These are phyloP conservation scores for Brotogeris chrysoptera DNA, from an alignment of 2,797 vertebrate genomes.

Conservation along the genomic window DNA sequence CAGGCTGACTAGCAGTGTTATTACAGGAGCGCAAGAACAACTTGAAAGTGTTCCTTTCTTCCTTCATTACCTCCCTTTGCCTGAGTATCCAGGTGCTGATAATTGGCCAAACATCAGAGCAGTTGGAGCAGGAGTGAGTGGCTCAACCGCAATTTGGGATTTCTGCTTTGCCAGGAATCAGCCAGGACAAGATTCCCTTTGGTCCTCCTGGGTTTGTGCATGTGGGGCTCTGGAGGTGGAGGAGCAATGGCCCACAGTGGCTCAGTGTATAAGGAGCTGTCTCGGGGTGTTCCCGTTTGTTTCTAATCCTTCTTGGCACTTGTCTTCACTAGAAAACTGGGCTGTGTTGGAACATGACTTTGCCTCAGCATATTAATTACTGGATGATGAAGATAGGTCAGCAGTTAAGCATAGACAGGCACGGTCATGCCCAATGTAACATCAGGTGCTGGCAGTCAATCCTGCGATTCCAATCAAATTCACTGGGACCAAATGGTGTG, in stretches of 20 bases:
- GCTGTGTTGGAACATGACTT: conserved; percentile 41
- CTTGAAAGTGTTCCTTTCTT: not conserved
- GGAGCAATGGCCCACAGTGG: not conserved
- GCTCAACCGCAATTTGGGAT: not conserved
- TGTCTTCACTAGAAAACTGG: not conserved
- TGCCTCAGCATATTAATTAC: conserved; percentile 30
- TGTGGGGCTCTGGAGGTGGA: not conserved
- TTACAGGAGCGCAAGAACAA: not conserved
- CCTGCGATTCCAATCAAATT: not conserved
- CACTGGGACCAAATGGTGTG: not conserved
- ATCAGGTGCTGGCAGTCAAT: not conserved
- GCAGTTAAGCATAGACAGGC: conserved; percentile 51
- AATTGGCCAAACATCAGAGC: conserved; percentile 24
- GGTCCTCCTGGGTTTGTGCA: not conserved
- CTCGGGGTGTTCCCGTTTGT: not conserved
- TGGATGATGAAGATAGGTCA: conserved; percentile 50
- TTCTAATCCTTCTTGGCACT: conserved; percentile 12
- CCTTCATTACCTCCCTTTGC: not conserved
- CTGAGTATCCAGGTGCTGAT: conserved; percentile 23
- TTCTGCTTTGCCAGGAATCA: not conserved
- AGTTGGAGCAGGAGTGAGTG: not conserved
- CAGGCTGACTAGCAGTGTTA: not conserved
- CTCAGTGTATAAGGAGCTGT: not conserved
- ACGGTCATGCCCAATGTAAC: not conserved
- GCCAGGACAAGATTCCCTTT: not conserved